phyloP scores from a whole-genome alignment of 2,888 invertebrate species.

The Watsonalla cultraria region DNA sequence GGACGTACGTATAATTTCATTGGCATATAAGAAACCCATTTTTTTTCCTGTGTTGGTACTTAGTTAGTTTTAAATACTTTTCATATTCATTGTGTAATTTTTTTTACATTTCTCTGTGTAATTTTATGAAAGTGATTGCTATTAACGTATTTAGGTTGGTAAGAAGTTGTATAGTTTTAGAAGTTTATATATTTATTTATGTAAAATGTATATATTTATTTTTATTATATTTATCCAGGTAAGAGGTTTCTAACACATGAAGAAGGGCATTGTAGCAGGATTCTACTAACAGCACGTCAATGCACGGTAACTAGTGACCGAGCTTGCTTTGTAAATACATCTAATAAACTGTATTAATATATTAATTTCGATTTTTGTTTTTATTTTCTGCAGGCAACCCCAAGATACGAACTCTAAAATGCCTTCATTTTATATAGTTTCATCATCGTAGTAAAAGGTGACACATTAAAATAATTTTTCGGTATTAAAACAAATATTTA shows the following conservation, averaged over 20 bases:
- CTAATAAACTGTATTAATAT: slow-evolving; percentile 4
- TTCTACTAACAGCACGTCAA: background rate
- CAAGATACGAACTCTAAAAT: slow-evolving; percentile 38
- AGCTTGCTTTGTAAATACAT: slow-evolving; percentile 1
- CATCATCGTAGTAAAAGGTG: slow-evolving; percentile 15
- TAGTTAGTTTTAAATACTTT: no score
- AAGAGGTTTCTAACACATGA: slow-evolving; percentile 16
- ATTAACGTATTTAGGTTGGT: no score
- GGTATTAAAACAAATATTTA: slow-evolving; percentile 77
- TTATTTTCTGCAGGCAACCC: slow-evolving; percentile 30
- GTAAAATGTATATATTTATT: background rate
- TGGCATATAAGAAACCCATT: no score
- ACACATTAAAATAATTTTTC: slow-evolving; percentile 36
- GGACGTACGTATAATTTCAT: no score
- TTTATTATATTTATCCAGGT: slow-evolving; percentile 22
- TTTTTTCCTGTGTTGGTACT: no score
- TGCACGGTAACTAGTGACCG: slow-evolving; percentile 5
- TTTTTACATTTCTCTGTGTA: no score
- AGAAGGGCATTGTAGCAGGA: slow-evolving; percentile 6
- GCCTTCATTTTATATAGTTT: background rate
- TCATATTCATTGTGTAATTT: no score
- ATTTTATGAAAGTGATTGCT: no score
- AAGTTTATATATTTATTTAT: no score
- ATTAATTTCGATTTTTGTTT: slow-evolving; percentile 15
- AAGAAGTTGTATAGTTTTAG: no score